Evolutionary conservation across 2,888 invertebrate species (phyloP).

Genomic region (Agrotis puta): DNA sequence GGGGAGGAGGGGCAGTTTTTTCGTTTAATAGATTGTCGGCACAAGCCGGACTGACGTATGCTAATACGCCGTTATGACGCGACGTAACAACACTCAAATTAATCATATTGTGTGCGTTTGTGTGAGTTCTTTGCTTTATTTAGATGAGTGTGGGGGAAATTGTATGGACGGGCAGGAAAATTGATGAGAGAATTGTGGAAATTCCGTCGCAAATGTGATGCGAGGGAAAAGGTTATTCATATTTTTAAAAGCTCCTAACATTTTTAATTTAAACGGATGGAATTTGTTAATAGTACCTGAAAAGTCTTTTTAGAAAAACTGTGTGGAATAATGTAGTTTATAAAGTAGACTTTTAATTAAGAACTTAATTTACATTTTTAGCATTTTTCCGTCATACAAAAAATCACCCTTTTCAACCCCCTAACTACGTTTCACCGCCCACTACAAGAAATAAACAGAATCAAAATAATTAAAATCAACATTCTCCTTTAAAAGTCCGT

Average conservation of each 20-base stretch:
- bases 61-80: conserved; percentile 50
- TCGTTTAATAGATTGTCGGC: conserved; percentile 77
- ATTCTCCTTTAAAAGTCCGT: conserved; percentile 40
- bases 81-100: conserved; percentile 50
- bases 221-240: background rate
- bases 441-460: conserved; percentile 23
- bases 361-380: background rate
- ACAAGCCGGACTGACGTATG: conserved; percentile 73
- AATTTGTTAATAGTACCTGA: background rate
- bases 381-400: background rate
- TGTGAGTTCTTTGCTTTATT: conserved; percentile 16
- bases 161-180: conserved; percentile 14
- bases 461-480: conserved; percentile 53
- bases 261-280: background rate
- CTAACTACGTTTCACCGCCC: conserved; percentile 6
- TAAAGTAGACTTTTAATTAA: background rate
- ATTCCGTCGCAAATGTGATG: conserved; percentile 5
- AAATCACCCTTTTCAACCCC: background rate
- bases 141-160: conserved; percentile 14
- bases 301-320: background rate
- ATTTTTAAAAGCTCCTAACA: background rate
- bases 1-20: conserved; percentile 74
- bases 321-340: background rate
- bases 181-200: conserved; percentile 24
- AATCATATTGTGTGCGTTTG: conserved; percentile 49